A percentile compares a stretch with the other conserved stretches of the same genome.
phyloP scores from a whole-genome alignment of 2,797 vertebrate species.

The Uromys caudimaculatus region DNA sequence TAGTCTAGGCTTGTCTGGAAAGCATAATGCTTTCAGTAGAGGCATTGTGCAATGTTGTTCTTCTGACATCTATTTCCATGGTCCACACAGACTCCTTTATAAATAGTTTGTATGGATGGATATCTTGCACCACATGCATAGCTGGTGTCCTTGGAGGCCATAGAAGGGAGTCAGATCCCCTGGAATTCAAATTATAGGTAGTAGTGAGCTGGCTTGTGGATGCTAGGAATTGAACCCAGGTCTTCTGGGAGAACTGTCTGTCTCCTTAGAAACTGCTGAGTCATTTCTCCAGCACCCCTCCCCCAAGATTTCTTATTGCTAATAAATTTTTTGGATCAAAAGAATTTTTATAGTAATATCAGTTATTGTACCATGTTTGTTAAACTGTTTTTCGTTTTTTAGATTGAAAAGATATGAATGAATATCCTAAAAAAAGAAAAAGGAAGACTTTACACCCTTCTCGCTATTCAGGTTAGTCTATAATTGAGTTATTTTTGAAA shows the following conservation, averaged over 20 bases:
- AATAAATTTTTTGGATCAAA: conserved; percentile 48
- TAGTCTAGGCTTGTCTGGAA: neutral
- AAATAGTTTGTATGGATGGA: neutral
- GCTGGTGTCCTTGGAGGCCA: neutral
- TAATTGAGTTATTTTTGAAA: conserved; percentile 21
- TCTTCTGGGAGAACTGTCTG: neutral
- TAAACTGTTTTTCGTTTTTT: conserved; percentile 68
- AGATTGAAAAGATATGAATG: conserved; percentile 88
- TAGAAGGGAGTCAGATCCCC: neutral
- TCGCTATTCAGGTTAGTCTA: conserved; percentile 88
- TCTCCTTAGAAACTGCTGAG: neutral
- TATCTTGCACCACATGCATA: neutral
- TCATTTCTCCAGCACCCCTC: neutral
- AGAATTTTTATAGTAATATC: conserved; percentile 46
- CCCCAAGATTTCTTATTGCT: neutral
- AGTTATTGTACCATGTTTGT: conserved; percentile 21
- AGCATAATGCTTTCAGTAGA: conserved; percentile 8
- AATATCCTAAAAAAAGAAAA: conserved; percentile 91
- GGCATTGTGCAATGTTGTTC: neutral
- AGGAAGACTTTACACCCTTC: conserved; percentile 91
- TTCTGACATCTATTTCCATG: conserved; percentile 5
- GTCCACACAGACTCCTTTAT: neutral
- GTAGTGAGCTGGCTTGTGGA: neutral
- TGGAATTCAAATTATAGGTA: neutral
- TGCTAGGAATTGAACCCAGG: neutral